Evolutionary conservation across 2,888 invertebrate genomes (phyloP), one percentile per base, ranked within the genome.

Genomic region (Leptogaster cylindrica): DNA sequence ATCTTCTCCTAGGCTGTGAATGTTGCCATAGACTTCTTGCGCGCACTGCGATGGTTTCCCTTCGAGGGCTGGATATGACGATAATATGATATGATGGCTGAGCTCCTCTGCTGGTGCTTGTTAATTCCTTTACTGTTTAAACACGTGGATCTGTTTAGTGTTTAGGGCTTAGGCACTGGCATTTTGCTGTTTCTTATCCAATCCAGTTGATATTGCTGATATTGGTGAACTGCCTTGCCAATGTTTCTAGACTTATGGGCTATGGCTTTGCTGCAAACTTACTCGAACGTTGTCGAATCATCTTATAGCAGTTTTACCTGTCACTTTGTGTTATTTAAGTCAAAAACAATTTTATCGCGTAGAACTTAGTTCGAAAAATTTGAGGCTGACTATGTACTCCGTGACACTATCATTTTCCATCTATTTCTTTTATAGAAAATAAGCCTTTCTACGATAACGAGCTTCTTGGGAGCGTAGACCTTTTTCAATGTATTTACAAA

Each of bases 231-330:
- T 33, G 36, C 3, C 16, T 3, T 1, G 14, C 3, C 25, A 58
- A 2, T 33, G 20, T 16, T 36, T 58, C 58, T 5, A 58, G 28
- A 52, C 12, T 52, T 6, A 58, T n/a, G n/a, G n/a, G n/a, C n/a
- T n/a, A n/a, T 14, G 2, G 58, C 58, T 39, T 36, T 58, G 1
- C 36, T n/a, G 36, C 58, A 58, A 2, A 58, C 58, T 23, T n/a
- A 5, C 6, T 58, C 36, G 2, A 58, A 58, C 8, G 58, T 20
- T 1, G n/a, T 5, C n/a, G 33, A 10, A 10, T 58, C 36, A 16
- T 58, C 58, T 6, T 58, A 16, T 2, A 58, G 18, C 2, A 58
- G 20, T 5, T 39, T 58, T 36, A 36, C 58, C 20, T 58, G 58
- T 36, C 58, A 58, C 20, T 58, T 58, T 1, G 36, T 7, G 20